Evolutionary conservation across 2,888 invertebrate genomes (phyloP).

Genomic region (Lepidochrysops patricia): DNA sequence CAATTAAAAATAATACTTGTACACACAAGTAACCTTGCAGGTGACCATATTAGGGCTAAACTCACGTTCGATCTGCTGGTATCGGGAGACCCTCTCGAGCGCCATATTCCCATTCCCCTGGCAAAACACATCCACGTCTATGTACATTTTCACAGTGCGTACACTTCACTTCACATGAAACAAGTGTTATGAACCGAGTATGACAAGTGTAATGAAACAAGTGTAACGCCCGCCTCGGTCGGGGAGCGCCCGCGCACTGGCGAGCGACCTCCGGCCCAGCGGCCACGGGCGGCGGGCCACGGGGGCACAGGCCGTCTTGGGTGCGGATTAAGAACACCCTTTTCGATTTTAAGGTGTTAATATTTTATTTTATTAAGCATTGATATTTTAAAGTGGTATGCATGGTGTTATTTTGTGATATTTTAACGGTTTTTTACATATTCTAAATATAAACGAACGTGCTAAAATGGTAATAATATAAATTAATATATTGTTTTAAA

Average conservation of each 20-base stretch:
- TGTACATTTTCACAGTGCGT: slow-evolving; percentile 3
- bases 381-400: not conserved
- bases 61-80: slow-evolving; percentile 8
- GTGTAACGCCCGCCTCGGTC: slow-evolving; percentile 43
- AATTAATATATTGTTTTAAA: no score
- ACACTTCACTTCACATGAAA: not conserved
- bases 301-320: no score
- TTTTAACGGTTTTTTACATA: not conserved
- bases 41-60: not conserved
- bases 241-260: slow-evolving; percentile 56
- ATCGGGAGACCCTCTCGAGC: not conserved
- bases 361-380: not conserved
- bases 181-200: not conserved
- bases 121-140: slow-evolving; percentile 8
- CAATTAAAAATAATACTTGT: not conserved
- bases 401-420: not conserved
- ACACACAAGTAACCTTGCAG: not conserved
- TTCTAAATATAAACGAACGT: no score
- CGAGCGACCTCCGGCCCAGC: not conserved
- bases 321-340: not conserved
- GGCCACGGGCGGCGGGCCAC: not conserved
- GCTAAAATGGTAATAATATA: no score
- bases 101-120: slow-evolving; percentile 4
- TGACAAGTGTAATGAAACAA: not conserved
- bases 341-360: not conserved